These are phyloP conservation scores for Eupeodes luniger DNA, from an alignment of 2,888 invertebrate species.

Conservation along the genomic window DNA sequence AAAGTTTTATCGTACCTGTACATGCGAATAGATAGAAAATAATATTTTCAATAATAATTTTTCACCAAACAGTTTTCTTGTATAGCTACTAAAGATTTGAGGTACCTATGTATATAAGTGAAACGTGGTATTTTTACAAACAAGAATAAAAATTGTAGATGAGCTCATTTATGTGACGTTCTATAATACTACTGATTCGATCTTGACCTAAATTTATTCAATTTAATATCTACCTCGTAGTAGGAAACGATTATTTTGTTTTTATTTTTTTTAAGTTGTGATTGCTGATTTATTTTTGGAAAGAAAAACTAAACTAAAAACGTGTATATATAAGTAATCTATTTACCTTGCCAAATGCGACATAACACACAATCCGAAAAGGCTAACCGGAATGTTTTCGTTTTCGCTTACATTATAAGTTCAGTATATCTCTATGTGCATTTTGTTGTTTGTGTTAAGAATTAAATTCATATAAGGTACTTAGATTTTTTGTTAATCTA, in stretches of 20 bases:
- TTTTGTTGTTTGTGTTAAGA: background rate
- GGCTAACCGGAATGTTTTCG: background rate
- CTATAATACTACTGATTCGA: conserved; percentile 25
- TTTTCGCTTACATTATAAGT: background rate
- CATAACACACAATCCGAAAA: background rate
- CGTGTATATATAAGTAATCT: conserved; percentile 1
- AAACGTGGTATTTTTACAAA: background rate
- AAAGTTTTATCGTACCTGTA: background rate
- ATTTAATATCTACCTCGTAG: background rate
- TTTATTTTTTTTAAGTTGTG: background rate
- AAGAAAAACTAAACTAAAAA: no score
- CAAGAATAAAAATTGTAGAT: background rate
- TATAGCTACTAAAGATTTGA: no score
- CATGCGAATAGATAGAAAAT: background rate
- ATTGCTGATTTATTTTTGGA: conserved; percentile 33
- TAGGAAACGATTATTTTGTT: background rate
- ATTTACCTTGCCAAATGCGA: conserved; percentile 21
- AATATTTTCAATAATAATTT: background rate
- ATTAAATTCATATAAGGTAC: background rate
- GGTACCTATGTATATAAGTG: background rate
- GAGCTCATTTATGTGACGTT: conserved; percentile 47
- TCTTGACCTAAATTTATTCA: conserved; percentile 59
- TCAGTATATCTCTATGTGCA: no score
- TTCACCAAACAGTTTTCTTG: no score
- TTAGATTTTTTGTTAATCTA: background rate